Evolutionary conservation across 1,140 invertebrate species (phyloP), one percentile per base, ranked within the genome.

Genomic region (Drosophila pandora): DNA sequence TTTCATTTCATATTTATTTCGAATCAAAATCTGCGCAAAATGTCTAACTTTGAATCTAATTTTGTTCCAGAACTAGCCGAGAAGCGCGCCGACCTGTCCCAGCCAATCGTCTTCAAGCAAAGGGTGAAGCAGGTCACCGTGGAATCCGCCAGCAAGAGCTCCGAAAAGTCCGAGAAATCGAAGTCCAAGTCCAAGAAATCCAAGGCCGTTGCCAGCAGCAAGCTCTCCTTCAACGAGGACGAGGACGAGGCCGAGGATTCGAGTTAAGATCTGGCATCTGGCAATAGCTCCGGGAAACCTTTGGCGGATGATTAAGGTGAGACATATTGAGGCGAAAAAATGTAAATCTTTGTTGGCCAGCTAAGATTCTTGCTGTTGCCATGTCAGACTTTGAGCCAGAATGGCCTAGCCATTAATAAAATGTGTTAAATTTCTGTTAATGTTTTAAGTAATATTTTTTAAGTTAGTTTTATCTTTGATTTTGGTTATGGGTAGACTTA

Each of bases 221-320:
- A 90, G 57, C 67, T 90, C 41, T 90, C 90, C 41, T 90, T 90
- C 52, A 87, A 91, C 90, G 68, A 84, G 39, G 90, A 91, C 79
- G 90, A 91, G 37, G 90, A 91, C 48, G 81, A 77, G 45, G 67
- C 67, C 56, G 58, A 73, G 68, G 70, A 88, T 72, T 87, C 58
- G 60, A 47, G 41, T 47, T 39, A 23, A 13, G 3, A 39, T 5
- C 30, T 37, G 17, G 23, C 23, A 8, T 67, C 17, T 17, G 17
- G 17, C 30, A 22, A 21, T 47, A 32, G 17, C 21, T 48, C 2
- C 12, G n/a, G 56, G 25, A 30, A 21, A 52, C 52, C 39, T 13
- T 30, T 30, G 47, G 57, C 67, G 56, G 37, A 57, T 74, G 65
- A 65, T 68, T 67, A 54, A 68, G 65, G 65, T 68, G 61, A 68